A percentile compares a stretch with the other conserved stretches of the same genome.
phyloP scores from a whole-genome alignment of 2,797 vertebrate genomes.

The Cirrhinus molitorella region DNA sequence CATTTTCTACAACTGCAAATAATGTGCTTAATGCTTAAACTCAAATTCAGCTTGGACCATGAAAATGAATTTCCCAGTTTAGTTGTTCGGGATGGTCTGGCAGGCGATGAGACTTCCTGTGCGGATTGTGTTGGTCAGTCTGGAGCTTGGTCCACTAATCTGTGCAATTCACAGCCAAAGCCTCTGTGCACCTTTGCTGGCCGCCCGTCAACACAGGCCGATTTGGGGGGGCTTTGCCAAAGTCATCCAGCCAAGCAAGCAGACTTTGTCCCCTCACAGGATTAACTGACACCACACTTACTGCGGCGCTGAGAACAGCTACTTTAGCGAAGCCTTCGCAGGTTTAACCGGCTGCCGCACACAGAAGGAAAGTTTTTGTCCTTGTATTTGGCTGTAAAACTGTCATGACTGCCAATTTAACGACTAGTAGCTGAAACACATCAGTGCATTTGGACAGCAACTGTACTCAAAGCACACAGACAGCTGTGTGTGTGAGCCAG shows the following conservation, averaged over 20 bases:
- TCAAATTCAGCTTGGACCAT: constrained; percentile 3
- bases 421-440: constrained; percentile 15
- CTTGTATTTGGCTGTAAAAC: constrained; percentile 11
- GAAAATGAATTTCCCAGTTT: not conserved
- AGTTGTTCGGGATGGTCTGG: not conserved
- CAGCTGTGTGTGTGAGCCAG: not conserved
- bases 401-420: constrained; percentile 16
- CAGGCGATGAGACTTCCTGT: constrained; percentile 25
- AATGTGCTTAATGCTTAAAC: not conserved
- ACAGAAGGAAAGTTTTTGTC: constrained; percentile 35
- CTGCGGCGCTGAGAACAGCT: not conserved
- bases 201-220: not conserved
- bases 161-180: constrained; percentile 42
- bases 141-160: constrained; percentile 39
- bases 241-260: constrained; percentile 14
- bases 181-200: constrained; percentile 41
- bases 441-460: not conserved
- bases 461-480: constrained; percentile 10
- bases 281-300: constrained; percentile 31
- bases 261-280: constrained; percentile 24
- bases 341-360: not conserved
- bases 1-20: not conserved
- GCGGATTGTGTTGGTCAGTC: constrained; percentile 21
- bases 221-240: constrained; percentile 17
- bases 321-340: not conserved